phyloP scores from a whole-genome alignment of 2,888 invertebrate genomes.

The Spodoptera littoralis region DNA sequence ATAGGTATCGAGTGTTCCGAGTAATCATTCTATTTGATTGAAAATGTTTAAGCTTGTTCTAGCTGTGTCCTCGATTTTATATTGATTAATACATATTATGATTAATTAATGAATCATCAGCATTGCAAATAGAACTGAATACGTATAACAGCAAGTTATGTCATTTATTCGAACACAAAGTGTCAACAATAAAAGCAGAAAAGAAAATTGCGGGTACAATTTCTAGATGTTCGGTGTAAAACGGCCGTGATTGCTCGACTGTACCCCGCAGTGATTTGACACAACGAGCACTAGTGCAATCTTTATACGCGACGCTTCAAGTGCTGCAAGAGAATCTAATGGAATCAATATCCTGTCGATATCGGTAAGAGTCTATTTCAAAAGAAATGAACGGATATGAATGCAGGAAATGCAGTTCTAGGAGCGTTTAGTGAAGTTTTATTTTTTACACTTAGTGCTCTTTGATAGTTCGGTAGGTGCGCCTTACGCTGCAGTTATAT shows the following conservation, averaged over 20 bases:
- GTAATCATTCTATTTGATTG: no score
- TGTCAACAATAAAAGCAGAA: conserved; percentile 11
- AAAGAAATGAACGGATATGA: conserved; percentile 33
- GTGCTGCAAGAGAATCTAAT: conserved; percentile 40
- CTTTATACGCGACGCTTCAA: conserved; percentile 33
- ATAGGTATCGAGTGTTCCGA: no score
- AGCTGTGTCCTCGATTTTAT: conserved; percentile 15
- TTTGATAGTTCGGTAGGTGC: conserved; percentile 9
- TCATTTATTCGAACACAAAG: not conserved
- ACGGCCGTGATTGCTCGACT: conserved; percentile 36
- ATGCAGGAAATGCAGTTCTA: conserved; percentile 7
- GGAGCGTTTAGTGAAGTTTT: conserved; percentile 10
- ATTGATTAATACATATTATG: no score
- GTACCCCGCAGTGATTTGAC: conserved; percentile 37
- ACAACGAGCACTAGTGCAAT: conserved; percentile 44
- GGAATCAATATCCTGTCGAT: conserved; percentile 48
- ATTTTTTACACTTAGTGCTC: conserved; percentile 17
- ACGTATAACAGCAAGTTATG: no score
- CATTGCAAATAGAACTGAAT: no score
- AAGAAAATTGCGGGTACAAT: conserved; percentile 31
- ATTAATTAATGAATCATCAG: no score
- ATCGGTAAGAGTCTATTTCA: conserved; percentile 40
- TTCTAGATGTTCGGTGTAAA: conserved; percentile 25
- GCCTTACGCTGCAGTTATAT: conserved; percentile 21
- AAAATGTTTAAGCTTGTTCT: no score